These are phyloP conservation scores for Boloria selene DNA, from an alignment of 2,888 invertebrate species.

Conservation along the genomic window DNA sequence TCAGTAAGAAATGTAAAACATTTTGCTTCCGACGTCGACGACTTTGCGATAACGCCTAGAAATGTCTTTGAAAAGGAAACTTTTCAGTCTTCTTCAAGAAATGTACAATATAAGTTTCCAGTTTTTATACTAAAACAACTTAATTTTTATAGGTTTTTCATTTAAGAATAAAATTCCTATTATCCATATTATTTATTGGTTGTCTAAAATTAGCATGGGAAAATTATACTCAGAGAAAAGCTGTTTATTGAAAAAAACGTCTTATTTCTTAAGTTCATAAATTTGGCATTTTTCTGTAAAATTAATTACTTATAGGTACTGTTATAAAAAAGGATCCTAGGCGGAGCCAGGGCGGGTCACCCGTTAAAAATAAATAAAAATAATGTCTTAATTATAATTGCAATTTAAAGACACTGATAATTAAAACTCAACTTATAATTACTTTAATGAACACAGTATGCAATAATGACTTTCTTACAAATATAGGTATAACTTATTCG, in stretches of 20 bases:
- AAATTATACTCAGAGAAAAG: too few relatives aligned
- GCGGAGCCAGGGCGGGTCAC: too few relatives aligned
- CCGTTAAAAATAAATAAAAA: too few relatives aligned
- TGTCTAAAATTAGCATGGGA: too few relatives aligned
- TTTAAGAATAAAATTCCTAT: too few relatives aligned
- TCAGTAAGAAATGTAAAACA: conserved; percentile 50
- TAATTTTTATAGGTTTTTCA: too few relatives aligned
- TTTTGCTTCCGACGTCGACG: conserved; percentile 47
- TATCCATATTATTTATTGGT: too few relatives aligned
- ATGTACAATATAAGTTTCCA: conserved; percentile 48
- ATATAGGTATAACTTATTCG: conserved; percentile 9
- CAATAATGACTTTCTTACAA: conserved; percentile 25
- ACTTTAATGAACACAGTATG: conserved; percentile 15
- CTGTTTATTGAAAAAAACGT: too few relatives aligned
- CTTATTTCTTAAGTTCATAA: too few relatives aligned
- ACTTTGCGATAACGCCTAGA: conserved; percentile 43
- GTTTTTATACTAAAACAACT: neutral
- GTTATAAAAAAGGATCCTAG: too few relatives aligned
- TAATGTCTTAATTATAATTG: conserved; percentile 13
- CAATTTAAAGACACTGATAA: conserved; percentile 22
- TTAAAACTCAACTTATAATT: conserved; percentile 21
- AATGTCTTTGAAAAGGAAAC: conserved; percentile 53
- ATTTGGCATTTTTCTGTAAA: too few relatives aligned
- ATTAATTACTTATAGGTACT: too few relatives aligned
- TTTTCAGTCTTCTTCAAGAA: conserved; percentile 42